Conservation (phyloP, 2,113 vertebrate species). For the Pedionomus torquatus region DNA sequence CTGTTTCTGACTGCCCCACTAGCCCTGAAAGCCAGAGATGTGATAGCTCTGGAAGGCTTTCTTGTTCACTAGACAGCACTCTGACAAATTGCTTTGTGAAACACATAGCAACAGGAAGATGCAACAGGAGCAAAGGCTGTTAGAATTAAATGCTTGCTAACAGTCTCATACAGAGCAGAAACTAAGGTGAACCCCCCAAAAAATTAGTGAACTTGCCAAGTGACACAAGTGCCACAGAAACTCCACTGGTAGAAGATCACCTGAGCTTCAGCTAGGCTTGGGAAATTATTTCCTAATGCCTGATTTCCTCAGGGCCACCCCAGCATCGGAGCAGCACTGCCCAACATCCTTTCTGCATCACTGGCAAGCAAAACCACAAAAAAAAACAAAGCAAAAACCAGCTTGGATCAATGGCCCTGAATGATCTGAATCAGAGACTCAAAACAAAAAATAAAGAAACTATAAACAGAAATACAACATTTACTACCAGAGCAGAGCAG, state of each 20-base stretch:
- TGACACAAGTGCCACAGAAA: rapidly evolving
- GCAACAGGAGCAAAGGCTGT: neutral
- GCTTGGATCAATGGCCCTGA: neutral
- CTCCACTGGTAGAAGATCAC: neutral
- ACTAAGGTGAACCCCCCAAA: neutral
- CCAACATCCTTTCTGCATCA: neutral
- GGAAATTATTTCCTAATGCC: neutral
- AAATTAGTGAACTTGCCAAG: neutral
- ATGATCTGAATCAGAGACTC: neutral
- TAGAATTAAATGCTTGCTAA: neutral
- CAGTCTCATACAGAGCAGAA: neutral
- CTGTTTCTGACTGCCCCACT: rapidly evolving
- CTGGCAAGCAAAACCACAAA: neutral
- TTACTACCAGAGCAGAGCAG: neutral
- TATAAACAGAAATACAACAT: neutral
- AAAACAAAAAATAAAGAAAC: neutral
- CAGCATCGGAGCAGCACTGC: neutral
- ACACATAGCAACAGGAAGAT: neutral
- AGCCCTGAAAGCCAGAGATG: neutral
- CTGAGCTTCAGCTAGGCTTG: neutral
- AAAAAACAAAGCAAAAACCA: neutral
- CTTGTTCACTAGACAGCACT: neutral
- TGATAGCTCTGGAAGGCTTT: neutral
- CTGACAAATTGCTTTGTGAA: neutral
- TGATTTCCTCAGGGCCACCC: neutral